phyloP scores from a whole-genome alignment of 2,113 vertebrate species.

The Pseudolaguvia tuberculata region DNA sequence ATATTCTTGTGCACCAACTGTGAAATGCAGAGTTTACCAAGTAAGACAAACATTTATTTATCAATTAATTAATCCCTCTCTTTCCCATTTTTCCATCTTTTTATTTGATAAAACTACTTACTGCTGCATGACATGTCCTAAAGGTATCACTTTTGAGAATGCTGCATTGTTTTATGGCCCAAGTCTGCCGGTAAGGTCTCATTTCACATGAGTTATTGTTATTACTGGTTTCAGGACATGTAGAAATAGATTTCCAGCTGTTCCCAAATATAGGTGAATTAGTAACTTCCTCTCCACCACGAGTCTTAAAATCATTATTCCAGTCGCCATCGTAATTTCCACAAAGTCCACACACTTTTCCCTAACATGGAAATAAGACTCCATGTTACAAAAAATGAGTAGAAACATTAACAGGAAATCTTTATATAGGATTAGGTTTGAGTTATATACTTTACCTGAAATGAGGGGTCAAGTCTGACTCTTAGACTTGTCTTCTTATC shows the following conservation, averaged over 20 bases:
- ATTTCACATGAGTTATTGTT: constrained; percentile 62
- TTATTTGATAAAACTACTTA: constrained; percentile 46
- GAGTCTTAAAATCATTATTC: constrained; percentile 82
- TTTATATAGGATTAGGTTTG: not conserved
- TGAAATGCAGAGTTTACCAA: not conserved
- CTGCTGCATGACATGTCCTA: constrained; percentile 69
- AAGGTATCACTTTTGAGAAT: constrained; percentile 74
- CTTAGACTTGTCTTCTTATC: constrained; percentile 83
- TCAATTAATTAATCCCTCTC: too few species aligned
- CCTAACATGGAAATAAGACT: constrained; percentile 58
- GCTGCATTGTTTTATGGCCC: constrained; percentile 76
- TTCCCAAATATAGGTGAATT: constrained; percentile 76
- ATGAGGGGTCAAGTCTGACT: constrained; percentile 74
- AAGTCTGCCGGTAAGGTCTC: constrained; percentile 74
- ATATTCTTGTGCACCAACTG: not conserved
- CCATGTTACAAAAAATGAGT: not conserved
- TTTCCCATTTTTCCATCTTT: too few species aligned
- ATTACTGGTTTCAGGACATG: constrained; percentile 65
- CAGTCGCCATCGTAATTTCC: constrained; percentile 84
- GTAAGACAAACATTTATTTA: not conserved
- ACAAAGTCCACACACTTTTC: constrained; percentile 81
- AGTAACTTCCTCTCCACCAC: constrained; percentile 71
- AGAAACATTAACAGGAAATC: not conserved
- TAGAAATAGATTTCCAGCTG: constrained; percentile 77
- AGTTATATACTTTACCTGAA: constrained; percentile 69